Evolutionary conservation across 1,140 invertebrate species (phyloP).

Genomic region (Conus betulinus): DNA sequence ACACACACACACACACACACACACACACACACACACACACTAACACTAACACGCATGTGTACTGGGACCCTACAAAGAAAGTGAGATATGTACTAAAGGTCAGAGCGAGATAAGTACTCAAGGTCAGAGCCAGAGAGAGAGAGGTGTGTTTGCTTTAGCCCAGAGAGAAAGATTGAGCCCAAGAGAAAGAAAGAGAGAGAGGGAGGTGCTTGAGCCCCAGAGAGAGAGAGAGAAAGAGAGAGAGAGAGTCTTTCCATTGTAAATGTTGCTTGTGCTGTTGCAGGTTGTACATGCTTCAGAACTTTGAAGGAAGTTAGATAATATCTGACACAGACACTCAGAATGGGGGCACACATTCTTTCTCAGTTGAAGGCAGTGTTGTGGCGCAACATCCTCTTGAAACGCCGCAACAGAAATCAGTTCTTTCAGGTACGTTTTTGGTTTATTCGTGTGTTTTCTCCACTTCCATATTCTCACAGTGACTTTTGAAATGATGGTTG

Average conservation of each 20-base stretch:
- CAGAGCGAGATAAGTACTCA: too few relatives aligned
- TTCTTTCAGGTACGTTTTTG: slow-evolving; percentile 53
- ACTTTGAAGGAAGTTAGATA: not conserved
- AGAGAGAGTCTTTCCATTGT: not conserved
- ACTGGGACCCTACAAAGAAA: too few relatives aligned
- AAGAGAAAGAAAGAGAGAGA: too few relatives aligned
- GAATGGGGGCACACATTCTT: slow-evolving; percentile 40
- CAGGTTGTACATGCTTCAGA: not conserved
- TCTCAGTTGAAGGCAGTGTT: slow-evolving; percentile 60
- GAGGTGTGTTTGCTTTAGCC: not conserved
- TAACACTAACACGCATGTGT: too few relatives aligned
- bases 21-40: not conserved
- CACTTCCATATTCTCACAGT: not conserved
- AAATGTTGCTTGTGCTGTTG: not conserved
- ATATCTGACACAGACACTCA: not conserved
- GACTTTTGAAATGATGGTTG: not conserved
- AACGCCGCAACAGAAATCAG: slow-evolving; percentile 60
- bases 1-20: not conserved
- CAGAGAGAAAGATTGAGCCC: not conserved
- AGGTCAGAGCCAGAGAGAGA: too few relatives aligned
- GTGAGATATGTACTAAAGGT: too few relatives aligned
- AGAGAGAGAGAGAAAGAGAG: too few relatives aligned
- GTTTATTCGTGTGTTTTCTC: too few relatives aligned
- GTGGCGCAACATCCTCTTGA: slow-evolving; percentile 63
- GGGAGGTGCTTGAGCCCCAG: too few relatives aligned